Evolutionary conservation across 2,888 invertebrate genomes (phyloP).

Genomic region (Acrobasis suavella): DNA sequence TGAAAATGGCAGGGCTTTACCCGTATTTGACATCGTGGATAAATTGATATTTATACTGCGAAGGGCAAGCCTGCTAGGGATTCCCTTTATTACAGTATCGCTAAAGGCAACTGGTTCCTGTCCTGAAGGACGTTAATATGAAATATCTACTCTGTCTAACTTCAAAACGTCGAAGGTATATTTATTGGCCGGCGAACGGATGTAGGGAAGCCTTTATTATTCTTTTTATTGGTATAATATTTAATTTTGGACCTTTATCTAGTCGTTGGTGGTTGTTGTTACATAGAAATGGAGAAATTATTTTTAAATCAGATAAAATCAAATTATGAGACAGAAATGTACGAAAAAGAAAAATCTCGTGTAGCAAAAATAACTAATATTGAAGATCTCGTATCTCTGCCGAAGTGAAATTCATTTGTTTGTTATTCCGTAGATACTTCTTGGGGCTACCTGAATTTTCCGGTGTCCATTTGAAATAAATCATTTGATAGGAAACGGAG

Average conservation of each 20-base stretch:
- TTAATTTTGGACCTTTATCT: conserved; percentile 77
- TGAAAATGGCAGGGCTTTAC: conserved; percentile 71
- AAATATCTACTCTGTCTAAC: conserved; percentile 70
- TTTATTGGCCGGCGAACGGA: conserved; percentile 68
- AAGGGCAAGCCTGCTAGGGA: conserved; percentile 78
- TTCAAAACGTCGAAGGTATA: conserved; percentile 80
- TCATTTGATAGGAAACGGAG: too few species aligned
- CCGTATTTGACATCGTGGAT: conserved; percentile 76
- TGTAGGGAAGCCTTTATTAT: conserved; percentile 77
- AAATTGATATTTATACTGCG: conserved; percentile 82
- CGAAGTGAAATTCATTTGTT: too few species aligned
- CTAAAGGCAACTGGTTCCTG: conserved; percentile 71
- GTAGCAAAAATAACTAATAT: too few species aligned
- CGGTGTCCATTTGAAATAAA: too few species aligned
- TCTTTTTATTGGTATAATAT: conserved; percentile 82
- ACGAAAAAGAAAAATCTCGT: neutral
- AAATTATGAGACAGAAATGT: neutral
- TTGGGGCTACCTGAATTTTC: too few species aligned
- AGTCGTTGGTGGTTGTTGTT: conserved; percentile 52
- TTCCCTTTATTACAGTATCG: conserved; percentile 79
- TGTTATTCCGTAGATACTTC: too few species aligned
- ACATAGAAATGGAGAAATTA: conserved; percentile 77
- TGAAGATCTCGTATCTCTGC: too few species aligned
- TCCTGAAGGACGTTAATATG: conserved; percentile 75
- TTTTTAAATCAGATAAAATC: conserved; percentile 41